Evolutionary conservation across 1,140 invertebrate genomes (phyloP).

Genomic region (Drosophila lacteicornis): DNA sequence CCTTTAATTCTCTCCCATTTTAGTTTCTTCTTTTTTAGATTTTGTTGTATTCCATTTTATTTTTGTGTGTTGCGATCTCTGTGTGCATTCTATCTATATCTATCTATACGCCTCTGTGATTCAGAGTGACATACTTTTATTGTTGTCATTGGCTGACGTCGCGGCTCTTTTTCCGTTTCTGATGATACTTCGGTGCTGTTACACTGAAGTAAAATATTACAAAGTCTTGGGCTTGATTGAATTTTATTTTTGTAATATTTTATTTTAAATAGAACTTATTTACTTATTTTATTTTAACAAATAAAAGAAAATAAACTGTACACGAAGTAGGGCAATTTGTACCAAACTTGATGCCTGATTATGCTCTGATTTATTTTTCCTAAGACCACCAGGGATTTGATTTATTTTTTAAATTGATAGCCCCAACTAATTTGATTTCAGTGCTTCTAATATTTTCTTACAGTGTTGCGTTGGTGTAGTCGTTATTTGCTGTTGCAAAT

Average conservation of each 20-base stretch:
- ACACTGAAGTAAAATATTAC: not conserved
- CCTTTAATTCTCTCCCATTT: conserved; percentile 20
- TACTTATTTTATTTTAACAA: no score
- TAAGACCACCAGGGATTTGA: no score
- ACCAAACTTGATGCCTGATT: no score
- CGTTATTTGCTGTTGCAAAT: conserved; percentile 28
- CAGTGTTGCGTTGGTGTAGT: conserved; percentile 19
- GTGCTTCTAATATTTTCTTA: not conserved
- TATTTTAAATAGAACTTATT: not conserved
- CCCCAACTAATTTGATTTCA: conserved; percentile 2
- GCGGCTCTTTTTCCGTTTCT: conserved; percentile 19
- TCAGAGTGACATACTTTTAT: conserved; percentile 75
- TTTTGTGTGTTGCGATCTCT: conserved; percentile 15
- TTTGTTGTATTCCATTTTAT: not conserved
- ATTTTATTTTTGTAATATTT: not conserved
- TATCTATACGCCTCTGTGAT: conserved; percentile 68
- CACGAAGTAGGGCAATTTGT: no score
- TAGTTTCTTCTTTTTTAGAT: not conserved
- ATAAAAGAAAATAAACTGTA: no score
- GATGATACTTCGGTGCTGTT: conserved; percentile 3
- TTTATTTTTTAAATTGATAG: not conserved
- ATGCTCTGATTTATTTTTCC: no score
- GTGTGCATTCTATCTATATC: conserved; percentile 16
- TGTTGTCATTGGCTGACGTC: conserved; percentile 68
- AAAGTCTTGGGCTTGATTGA: not conserved